Conservation (phyloP, 2,888 invertebrate genomes). For the Ormyrus thymus region DNA sequence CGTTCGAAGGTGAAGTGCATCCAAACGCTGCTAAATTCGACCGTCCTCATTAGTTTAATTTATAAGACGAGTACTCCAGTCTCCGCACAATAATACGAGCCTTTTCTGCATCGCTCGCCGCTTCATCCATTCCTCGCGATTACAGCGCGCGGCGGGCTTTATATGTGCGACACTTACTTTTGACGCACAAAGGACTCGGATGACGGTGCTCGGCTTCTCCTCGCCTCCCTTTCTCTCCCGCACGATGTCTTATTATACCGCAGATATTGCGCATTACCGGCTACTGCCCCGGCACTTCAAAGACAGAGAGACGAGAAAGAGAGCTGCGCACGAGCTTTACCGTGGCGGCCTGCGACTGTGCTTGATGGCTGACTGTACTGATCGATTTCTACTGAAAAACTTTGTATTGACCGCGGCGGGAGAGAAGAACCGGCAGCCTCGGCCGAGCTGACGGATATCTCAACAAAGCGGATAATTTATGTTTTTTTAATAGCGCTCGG, state of each 20-base stretch:
- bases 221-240: background rate
- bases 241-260: slow-evolving; percentile 38
- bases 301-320: slow-evolving; percentile 2
- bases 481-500: slow-evolving; percentile 34
- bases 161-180: slow-evolving; percentile 27
- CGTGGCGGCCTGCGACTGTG: slow-evolving; percentile 29
- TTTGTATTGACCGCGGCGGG: slow-evolving; percentile 25
- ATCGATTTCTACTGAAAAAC: slow-evolving; percentile 51
- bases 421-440: no score
- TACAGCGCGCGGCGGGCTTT: background rate
- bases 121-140: slow-evolving; percentile 6
- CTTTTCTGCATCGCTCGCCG: background rate
- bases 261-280: slow-evolving; percentile 35
- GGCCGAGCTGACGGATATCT: slow-evolving; percentile 5
- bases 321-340: slow-evolving; percentile 15
- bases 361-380: slow-evolving; percentile 45
- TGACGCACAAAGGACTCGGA: slow-evolving; percentile 33
- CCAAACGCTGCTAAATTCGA: slow-evolving; percentile 63
- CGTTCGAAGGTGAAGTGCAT: slow-evolving; percentile 57
- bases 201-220: background rate
- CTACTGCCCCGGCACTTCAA: background rate
- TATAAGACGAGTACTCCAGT: slow-evolving; percentile 42
- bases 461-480: slow-evolving; percentile 38
- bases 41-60: slow-evolving; percentile 70
- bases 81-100: slow-evolving; percentile 38